phyloP scores from a whole-genome alignment of 2,113 vertebrate species.

The Chaetodon trifascialis region DNA sequence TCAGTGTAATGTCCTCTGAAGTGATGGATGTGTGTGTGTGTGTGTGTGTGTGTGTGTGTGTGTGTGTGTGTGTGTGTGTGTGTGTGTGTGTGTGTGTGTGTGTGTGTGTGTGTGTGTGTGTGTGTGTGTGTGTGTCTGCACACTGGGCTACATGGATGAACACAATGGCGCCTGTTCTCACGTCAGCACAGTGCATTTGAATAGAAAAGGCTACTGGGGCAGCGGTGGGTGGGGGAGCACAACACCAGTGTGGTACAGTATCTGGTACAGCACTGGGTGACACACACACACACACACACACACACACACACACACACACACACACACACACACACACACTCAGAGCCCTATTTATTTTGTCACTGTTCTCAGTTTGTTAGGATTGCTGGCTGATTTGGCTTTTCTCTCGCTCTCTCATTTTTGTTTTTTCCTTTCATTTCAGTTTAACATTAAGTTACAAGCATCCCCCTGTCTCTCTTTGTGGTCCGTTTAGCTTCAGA shows the following conservation, averaged over 20 bases:
- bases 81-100: slow-evolving; percentile 19
- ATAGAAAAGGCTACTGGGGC: slow-evolving; percentile 31
- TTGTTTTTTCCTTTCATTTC: neutral
- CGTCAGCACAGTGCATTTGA: slow-evolving; percentile 42
- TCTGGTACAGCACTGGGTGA: slow-evolving; percentile 41
- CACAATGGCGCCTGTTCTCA: slow-evolving; percentile 50
- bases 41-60: too few relatives aligned
- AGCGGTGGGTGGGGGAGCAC: slow-evolving; percentile 34
- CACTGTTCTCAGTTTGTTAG: slow-evolving; percentile 9
- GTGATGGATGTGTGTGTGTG: neutral
- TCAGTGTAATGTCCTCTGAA: too few relatives aligned
- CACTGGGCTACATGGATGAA: neutral
- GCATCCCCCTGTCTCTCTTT: neutral
- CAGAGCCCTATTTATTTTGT: neutral
- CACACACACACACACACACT: neutral
- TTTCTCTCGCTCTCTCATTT: neutral
- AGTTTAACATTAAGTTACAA: neutral
- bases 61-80: slow-evolving; percentile 5
- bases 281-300: slow-evolving; percentile 21
- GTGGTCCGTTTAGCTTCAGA: slow-evolving; percentile 22
- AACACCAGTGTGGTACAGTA: slow-evolving; percentile 6
- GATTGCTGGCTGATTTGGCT: neutral
- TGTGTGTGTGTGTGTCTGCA: neutral
- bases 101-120: too few relatives aligned
- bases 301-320: slow-evolving; percentile 39